phyloP scores from a whole-genome alignment of 2,888 invertebrate genomes.

The Harpalus rubripes region DNA sequence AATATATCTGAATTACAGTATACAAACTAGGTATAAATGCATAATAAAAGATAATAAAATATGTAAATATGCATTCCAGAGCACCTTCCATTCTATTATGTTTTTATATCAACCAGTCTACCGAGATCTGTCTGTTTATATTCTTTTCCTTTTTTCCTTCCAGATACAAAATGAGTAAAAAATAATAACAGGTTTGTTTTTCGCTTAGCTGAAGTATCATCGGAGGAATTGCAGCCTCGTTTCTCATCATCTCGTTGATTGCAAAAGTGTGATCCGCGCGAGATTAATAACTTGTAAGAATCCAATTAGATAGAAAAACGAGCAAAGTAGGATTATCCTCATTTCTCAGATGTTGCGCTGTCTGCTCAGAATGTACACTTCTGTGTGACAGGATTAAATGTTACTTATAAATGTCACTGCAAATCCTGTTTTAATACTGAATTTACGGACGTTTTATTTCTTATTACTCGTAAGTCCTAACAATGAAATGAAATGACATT shows the following conservation, averaged over 20 bases:
- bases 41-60: no score
- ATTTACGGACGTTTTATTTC: not conserved
- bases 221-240: not conserved
- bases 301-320: constrained; percentile 45
- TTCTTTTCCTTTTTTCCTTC: not conserved
- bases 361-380: not conserved
- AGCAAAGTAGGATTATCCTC: constrained; percentile 34
- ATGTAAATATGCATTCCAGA: no score
- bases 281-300: constrained; percentile 46
- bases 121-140: not conserved
- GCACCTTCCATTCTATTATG: no score
- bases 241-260: constrained; percentile 44
- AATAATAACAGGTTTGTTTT: not conserved
- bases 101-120: no score
- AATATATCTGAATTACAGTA: no score
- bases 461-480: not conserved
- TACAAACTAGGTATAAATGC: no score
- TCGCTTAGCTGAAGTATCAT: constrained; percentile 5
- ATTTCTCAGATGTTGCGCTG: not conserved
- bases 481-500: no score
- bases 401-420: not conserved
- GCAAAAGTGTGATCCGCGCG: constrained; percentile 6
- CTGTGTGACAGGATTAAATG: not conserved
- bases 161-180: not conserved
- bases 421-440: not conserved